Conservation (phyloP, 2,113 vertebrate species). For the Spea multiplicata region DNA sequence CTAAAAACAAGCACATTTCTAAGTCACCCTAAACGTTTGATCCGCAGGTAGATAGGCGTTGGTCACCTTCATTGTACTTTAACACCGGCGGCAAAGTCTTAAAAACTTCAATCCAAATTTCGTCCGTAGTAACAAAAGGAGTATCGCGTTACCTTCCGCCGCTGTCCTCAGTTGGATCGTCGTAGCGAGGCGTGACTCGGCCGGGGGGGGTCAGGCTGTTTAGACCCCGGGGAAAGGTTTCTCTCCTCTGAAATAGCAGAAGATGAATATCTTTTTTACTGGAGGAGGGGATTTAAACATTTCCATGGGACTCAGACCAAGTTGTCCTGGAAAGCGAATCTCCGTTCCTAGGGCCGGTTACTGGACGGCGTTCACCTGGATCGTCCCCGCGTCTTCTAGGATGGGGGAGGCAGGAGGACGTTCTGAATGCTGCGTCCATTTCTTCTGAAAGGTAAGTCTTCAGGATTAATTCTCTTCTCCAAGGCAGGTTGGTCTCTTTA, state of each 20-base stretch:
- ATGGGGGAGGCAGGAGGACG: not conserved
- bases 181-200: not conserved
- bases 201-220: not conserved
- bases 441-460: not conserved
- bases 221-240: not conserved
- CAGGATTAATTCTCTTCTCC: no score
- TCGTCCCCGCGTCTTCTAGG: not conserved
- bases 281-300: conserved; percentile 1
- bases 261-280: not conserved
- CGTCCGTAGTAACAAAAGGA: not conserved
- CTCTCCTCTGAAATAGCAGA: not conserved
- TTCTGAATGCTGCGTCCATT: not conserved
- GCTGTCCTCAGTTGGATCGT: not conserved
- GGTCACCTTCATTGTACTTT: no score
- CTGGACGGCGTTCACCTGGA: not conserved
- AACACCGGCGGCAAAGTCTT: not conserved
- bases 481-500: no score
- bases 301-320: not conserved
- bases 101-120: not conserved
- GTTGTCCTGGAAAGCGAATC: not conserved
- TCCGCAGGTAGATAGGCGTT: no score
- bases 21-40: no score
- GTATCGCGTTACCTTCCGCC: not conserved
- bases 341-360: not conserved
- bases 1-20: no score